Evolutionary conservation across 2,113 vertebrate genomes (phyloP).

Genomic region (Mobula hypostoma): DNA sequence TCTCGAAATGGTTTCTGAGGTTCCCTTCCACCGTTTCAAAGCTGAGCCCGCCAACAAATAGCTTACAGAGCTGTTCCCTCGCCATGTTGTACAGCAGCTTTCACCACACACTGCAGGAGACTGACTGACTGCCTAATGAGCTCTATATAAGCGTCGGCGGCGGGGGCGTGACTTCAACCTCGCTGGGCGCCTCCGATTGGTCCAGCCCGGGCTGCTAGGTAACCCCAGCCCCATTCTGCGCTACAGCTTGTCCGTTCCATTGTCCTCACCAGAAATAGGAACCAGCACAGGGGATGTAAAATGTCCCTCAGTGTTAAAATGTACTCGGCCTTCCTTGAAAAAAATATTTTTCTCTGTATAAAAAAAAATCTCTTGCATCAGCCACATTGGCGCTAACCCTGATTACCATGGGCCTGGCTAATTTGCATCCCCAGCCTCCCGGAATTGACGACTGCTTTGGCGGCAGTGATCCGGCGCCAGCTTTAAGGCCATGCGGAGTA

Average conservation of each 20-base stretch:
- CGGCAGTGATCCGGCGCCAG: background rate
- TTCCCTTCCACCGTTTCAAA: constrained; percentile 91
- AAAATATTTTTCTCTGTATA: too few species aligned
- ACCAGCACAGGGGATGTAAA: background rate
- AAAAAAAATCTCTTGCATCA: background rate
- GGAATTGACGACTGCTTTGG: background rate
- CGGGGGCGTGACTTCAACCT: background rate
- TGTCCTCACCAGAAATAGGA: background rate
- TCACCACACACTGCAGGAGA: constrained; percentile 33
- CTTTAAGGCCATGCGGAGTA: background rate
- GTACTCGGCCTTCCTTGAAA: background rate
- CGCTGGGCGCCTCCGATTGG: background rate
- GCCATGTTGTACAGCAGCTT: constrained; percentile 56
- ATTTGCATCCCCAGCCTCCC: background rate
- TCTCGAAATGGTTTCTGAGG: constrained; percentile 85
- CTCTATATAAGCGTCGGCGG: background rate
- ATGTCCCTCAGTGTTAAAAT: background rate
- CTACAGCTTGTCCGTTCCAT: background rate
- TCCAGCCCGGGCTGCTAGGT: background rate
- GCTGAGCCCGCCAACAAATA: constrained; percentile 91
- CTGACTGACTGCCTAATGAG: constrained; percentile 37
- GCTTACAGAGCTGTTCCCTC: constrained; percentile 86
- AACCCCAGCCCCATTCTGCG: constrained; percentile 22
- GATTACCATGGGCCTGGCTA: background rate
- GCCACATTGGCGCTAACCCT: background rate